phyloP scores from a whole-genome alignment of 1,140 invertebrate species.

The Mycetomoellerius zeteki region DNA sequence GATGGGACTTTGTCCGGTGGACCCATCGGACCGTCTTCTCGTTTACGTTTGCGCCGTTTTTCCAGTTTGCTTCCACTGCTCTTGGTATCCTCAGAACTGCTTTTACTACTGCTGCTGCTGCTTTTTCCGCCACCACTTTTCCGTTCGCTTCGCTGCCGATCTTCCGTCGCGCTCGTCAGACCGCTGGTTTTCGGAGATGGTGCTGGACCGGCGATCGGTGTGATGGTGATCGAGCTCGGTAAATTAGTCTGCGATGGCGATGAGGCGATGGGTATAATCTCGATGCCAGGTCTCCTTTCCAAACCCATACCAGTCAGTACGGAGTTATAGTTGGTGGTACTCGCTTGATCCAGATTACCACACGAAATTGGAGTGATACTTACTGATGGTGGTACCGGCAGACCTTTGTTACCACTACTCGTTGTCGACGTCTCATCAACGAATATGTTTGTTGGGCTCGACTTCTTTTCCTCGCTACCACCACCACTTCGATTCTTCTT shows the following conservation, averaged over 20 bases:
- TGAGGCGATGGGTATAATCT: slow-evolving; percentile 92
- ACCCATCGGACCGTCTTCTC: slow-evolving; percentile 93
- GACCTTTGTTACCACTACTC: slow-evolving; percentile 6
- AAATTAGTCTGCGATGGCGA: slow-evolving; percentile 88
- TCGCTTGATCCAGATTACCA: slow-evolving; percentile 79
- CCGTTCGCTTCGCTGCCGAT: slow-evolving; percentile 88
- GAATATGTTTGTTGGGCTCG: slow-evolving; percentile 84
- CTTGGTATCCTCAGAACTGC: slow-evolving; percentile 80
- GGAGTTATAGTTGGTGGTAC: slow-evolving; percentile 88
- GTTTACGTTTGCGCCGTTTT: slow-evolving; percentile 92
- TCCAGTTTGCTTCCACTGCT: slow-evolving; percentile 88
- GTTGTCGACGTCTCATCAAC: slow-evolving; percentile 84
- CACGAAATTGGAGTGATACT: slow-evolving; percentile 92
- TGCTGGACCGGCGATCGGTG: slow-evolving; percentile 90
- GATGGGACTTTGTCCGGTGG: slow-evolving; percentile 93
- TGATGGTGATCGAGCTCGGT: slow-evolving; percentile 94
- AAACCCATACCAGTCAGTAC: slow-evolving; percentile 89
- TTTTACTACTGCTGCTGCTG: slow-evolving; percentile 78
- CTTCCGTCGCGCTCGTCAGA: slow-evolving; percentile 87
- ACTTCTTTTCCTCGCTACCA: slow-evolving; percentile 81
- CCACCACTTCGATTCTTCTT: slow-evolving; percentile 78
- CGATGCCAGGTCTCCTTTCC: slow-evolving; percentile 92
- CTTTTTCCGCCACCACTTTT: slow-evolving; percentile 88
- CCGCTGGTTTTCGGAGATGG: slow-evolving; percentile 75
- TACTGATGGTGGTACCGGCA: slow-evolving; percentile 90